These are phyloP conservation scores for Peromyscus leucopus DNA, from an alignment of 2,113 vertebrate genomes.

Conservation along the genomic window DNA sequence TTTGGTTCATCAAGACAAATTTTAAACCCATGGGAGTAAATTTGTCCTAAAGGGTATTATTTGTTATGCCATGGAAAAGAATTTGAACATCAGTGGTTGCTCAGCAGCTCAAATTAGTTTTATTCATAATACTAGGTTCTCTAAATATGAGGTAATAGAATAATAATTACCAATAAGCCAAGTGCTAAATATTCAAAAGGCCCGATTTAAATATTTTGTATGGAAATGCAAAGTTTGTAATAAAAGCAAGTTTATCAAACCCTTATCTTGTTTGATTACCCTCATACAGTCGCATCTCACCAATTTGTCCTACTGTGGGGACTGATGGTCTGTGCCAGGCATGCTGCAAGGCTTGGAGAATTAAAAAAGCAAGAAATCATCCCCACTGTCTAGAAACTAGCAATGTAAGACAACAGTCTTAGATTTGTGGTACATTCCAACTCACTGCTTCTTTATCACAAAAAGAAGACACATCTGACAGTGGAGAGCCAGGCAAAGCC, in stretches of 20 bases:
- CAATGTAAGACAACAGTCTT: neutral
- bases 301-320: neutral
- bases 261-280: neutral
- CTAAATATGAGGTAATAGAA: slow-evolving; percentile 63
- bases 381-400: neutral
- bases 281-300: neutral
- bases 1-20: slow-evolving; percentile 72
- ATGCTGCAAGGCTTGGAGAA: neutral
- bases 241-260: slow-evolving; percentile 26
- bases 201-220: slow-evolving; percentile 7
- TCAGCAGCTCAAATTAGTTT: slow-evolving; percentile 72
- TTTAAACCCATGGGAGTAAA: neutral
- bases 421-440: neutral
- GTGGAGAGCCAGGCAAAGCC: neutral
- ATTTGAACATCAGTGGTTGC: slow-evolving; percentile 69
- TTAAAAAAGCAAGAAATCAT: neutral
- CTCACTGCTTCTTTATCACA: neutral
- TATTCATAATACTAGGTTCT: slow-evolving; percentile 69
- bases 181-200: slow-evolving; percentile 43
- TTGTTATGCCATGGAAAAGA: slow-evolving; percentile 50
- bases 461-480: neutral
- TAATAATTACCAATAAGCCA: slow-evolving; percentile 75
- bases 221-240: slow-evolving; percentile 40
- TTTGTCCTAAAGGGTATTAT: slow-evolving; percentile 60
- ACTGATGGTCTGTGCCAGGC: neutral